These are phyloP conservation scores for Sus cebifrons DNA, from an alignment of 2,797 vertebrate genomes.

Conservation along the genomic window DNA sequence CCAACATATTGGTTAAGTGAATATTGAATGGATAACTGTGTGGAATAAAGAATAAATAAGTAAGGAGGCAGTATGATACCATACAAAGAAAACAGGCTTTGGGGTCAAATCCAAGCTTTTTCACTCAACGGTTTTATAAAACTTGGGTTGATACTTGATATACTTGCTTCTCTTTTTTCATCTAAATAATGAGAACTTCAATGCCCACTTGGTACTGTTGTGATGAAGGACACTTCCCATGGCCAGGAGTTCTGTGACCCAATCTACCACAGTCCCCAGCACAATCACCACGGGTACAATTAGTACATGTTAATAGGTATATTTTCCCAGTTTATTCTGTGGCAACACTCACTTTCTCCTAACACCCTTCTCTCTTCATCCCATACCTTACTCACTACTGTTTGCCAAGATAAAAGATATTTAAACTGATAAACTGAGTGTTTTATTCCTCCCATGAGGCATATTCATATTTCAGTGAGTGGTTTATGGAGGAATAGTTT, in stretches of 20 bases:
- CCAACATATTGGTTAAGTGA: conserved; percentile 59
- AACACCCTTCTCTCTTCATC: background rate
- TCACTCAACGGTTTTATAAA: conserved; percentile 7
- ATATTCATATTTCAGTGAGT: conserved; percentile 37
- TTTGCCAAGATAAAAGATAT: conserved; percentile 31
- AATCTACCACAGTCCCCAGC: background rate
- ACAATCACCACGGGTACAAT: background rate
- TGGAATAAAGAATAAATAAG: conserved; percentile 63
- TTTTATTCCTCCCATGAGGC: background rate
- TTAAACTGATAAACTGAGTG: background rate
- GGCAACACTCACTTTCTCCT: background rate
- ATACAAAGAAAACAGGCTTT: conserved; percentile 12
- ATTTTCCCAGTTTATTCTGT: background rate
- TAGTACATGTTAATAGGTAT: background rate
- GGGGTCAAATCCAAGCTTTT: conserved; percentile 20
- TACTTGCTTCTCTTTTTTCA: background rate
- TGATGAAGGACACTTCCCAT: background rate
- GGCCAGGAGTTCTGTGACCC: background rate
- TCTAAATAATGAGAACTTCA: conserved; percentile 26
- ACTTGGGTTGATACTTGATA: conserved; percentile 13
- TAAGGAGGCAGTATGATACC: background rate
- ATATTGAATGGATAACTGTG: conserved; percentile 56
- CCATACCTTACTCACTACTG: background rate
- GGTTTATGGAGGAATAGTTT: conserved; percentile 7
- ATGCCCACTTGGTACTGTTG: background rate